A percentile compares a stretch with the other conserved stretches of the same genome.
Conservation (phyloP, 1,140 invertebrate species). For the Heliconius hermathena region DNA sequence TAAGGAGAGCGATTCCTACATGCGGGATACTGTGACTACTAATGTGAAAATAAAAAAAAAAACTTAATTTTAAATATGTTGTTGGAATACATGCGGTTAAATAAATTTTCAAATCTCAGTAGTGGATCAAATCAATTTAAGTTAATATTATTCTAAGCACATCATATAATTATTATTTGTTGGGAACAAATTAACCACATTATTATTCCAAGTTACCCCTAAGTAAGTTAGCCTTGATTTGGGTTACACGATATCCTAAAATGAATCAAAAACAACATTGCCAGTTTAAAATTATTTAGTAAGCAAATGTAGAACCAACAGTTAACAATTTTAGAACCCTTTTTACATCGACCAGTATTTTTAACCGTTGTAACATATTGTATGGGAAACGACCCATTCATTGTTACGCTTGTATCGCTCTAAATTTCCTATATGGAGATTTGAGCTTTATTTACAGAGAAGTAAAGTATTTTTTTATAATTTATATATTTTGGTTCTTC, state of each 20-base stretch:
- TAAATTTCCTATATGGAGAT: slow-evolving; percentile 30
- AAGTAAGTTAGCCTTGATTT: slow-evolving; percentile 34
- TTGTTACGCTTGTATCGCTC: slow-evolving; percentile 66
- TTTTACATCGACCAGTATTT: slow-evolving; percentile 49
- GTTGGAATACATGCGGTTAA: no score
- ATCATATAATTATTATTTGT: background rate
- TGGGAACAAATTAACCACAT: slow-evolving; percentile 18
- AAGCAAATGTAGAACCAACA: slow-evolving; percentile 26
- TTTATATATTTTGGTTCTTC: slow-evolving; percentile 35
- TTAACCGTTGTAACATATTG: slow-evolving; percentile 76
- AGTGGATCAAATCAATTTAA: no score
- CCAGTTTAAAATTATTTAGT: background rate
- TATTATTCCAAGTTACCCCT: slow-evolving; percentile 17
- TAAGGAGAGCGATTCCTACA: no score
- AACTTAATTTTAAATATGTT: no score
- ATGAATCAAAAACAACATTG: slow-evolving; percentile 40
- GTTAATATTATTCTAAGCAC: background rate
- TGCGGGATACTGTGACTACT: no score
- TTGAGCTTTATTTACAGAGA: slow-evolving; percentile 42
- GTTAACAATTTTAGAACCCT: slow-evolving; percentile 45
- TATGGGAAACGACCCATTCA: slow-evolving; percentile 80
- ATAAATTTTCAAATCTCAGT: no score
- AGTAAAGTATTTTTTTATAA: slow-evolving; percentile 28
- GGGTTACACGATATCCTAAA: slow-evolving; percentile 36
- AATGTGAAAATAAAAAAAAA: no score